These are phyloP conservation scores for Hydroisotoma schaefferi DNA, from an alignment of 2,888 invertebrate species.

Conservation along the genomic window DNA sequence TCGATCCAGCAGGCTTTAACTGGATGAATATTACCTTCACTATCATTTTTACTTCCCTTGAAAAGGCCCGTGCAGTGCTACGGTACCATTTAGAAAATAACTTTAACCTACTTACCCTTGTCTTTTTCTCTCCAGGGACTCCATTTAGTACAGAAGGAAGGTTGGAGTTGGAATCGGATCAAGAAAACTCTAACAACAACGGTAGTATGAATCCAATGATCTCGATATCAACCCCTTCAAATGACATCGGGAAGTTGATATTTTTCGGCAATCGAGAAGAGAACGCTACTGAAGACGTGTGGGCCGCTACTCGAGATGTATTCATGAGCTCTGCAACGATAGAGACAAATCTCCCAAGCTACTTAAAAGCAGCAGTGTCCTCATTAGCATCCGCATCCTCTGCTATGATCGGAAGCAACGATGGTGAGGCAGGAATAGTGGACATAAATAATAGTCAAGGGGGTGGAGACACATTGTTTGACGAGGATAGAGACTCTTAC, in stretches of 20 bases:
- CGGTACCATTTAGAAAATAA: too few relatives aligned
- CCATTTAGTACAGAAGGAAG: too few relatives aligned
- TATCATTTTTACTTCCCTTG: too few relatives aligned
- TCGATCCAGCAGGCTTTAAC: too few relatives aligned
- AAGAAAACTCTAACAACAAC: too few relatives aligned
- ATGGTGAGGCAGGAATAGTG: not conserved
- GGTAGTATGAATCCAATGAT: too few relatives aligned
- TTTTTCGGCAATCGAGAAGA: constrained; percentile 28
- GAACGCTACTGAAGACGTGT: constrained; percentile 24
- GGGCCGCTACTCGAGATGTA: constrained; percentile 11
- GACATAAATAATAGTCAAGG: not conserved
- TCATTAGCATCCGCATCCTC: not conserved
- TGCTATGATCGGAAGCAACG: not conserved
- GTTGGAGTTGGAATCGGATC: too few relatives aligned
- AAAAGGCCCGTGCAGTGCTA: too few relatives aligned
- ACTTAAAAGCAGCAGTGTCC: constrained; percentile 2
- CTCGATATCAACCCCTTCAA: too few relatives aligned
- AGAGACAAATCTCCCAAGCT: constrained; percentile 5
- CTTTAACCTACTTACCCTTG: too few relatives aligned
- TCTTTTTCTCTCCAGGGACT: too few relatives aligned
- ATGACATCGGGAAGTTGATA: constrained; percentile 22
- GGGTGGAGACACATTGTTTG: not conserved
- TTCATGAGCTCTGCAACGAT: not conserved
- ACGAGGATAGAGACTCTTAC: constrained; percentile 18
- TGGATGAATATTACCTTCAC: too few relatives aligned